A percentile compares a stretch with the other conserved stretches of the same genome.
Evolutionary conservation across 1,140 invertebrate genomes (phyloP).

Genomic region (Drosophila equinoxialis): DNA sequence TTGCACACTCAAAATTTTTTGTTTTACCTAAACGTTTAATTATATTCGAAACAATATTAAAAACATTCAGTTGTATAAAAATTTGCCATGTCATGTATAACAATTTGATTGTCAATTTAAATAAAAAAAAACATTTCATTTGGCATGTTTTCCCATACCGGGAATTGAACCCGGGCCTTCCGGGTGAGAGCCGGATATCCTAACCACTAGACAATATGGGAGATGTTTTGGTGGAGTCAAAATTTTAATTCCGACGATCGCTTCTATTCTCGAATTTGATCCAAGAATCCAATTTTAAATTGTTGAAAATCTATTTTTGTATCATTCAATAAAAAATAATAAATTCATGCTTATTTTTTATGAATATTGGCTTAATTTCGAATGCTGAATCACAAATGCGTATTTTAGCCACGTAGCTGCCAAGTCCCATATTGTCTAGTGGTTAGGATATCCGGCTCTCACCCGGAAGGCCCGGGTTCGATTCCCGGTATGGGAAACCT

Average conservation of each 20-base stretch:
- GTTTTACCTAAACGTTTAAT: too few relatives aligned
- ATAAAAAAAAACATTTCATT: too few relatives aligned
- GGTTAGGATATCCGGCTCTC: constrained; percentile 93
- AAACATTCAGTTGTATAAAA: too few relatives aligned
- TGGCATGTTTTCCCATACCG: constrained; percentile 88
- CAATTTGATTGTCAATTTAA: too few relatives aligned
- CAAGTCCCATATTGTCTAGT: constrained; percentile 88
- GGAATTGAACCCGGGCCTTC: constrained; percentile 93
- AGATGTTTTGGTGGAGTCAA: constrained; percentile 21
- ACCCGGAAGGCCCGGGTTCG: constrained; percentile 92
- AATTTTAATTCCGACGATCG: background rate
- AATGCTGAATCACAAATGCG: background rate
- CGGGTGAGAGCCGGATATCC: constrained; percentile 93
- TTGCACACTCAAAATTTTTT: too few relatives aligned
- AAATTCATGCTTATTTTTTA: background rate
- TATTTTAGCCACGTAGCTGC: accelerated
- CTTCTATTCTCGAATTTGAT: background rate
- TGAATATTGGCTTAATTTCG: background rate
- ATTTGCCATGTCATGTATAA: too few relatives aligned
- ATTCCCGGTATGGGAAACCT: constrained; percentile 86
- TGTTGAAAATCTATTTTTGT: background rate
- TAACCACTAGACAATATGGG: constrained; percentile 91
- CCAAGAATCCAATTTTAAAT: background rate
- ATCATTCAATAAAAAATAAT: too few relatives aligned
- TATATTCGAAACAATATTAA: too few relatives aligned